Percentiles rank a stretch among this genome's conserved stretches.
Evolutionary conservation across 2,888 invertebrate genomes (phyloP).

Genomic region (Caenorhabditis panamensis): DNA sequence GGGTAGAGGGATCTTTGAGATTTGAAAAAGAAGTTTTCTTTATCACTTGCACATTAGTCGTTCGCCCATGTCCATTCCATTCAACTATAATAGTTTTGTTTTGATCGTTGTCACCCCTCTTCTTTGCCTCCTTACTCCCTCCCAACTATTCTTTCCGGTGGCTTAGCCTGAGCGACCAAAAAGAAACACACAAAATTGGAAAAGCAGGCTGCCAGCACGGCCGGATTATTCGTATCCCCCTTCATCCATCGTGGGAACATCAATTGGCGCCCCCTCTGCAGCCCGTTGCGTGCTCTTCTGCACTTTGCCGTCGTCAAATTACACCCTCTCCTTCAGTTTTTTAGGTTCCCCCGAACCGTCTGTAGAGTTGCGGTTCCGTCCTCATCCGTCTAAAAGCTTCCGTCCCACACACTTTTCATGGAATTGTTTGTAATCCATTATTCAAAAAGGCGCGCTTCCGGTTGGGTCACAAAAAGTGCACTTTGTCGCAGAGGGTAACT

Average conservation of each 20-base stretch:
- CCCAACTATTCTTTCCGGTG: neutral
- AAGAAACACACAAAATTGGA: conserved; percentile 20
- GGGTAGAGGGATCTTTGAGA: conserved; percentile 27
- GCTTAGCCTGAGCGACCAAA: conserved; percentile 5
- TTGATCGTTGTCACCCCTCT: conserved; percentile 31
- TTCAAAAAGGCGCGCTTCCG: conserved; percentile 38
- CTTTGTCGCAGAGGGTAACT: neutral
- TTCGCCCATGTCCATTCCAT: conserved; percentile 18
- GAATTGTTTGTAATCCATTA: conserved; percentile 29
- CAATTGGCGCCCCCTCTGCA: conserved; percentile 8
- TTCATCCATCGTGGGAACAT: conserved; percentile 57
- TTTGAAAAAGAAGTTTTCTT: conserved; percentile 7
- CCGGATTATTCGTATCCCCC: conserved; percentile 46
- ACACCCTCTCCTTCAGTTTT: conserved; percentile 20
- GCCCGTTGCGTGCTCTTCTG: conserved; percentile 34
- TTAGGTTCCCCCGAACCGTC: neutral
- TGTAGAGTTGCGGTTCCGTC: neutral
- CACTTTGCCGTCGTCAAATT: conserved; percentile 49
- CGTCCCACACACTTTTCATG: conserved; percentile 23
- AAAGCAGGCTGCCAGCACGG: neutral
- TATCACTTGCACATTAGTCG: conserved; percentile 12
- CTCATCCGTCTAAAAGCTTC: conserved; percentile 41
- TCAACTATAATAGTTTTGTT: conserved; percentile 35
- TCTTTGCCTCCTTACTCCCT: neutral
- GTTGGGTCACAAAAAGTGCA: conserved; percentile 33